Conservation (phyloP, 2,113 vertebrate genomes). For the Lasiurus cinereus region DNA sequence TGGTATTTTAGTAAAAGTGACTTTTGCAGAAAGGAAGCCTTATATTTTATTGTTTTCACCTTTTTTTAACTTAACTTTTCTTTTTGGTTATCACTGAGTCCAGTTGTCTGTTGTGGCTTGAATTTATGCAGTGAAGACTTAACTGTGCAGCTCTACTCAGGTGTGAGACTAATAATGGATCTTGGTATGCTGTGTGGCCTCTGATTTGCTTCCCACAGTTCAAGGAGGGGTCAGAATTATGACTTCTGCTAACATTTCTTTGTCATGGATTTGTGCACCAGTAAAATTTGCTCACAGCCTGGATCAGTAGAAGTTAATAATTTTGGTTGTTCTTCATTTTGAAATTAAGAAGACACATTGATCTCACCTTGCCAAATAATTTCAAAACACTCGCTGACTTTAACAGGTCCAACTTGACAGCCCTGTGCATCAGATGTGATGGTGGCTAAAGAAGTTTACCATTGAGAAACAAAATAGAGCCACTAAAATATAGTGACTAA, state of each 20-base stretch:
- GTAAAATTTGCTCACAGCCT: conserved; percentile 43
- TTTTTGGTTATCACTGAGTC: conserved; percentile 50
- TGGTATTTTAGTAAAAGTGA: neutral
- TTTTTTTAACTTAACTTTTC: neutral
- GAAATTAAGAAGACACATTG: neutral
- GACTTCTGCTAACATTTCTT: conserved; percentile 49
- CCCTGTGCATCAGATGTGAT: neutral
- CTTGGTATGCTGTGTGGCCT: neutral
- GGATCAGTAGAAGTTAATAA: neutral
- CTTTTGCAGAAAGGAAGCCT: neutral
- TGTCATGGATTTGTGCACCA: conserved; percentile 56
- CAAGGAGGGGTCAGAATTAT: conserved; percentile 40
- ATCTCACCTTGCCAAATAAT: neutral
- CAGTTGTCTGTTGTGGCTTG: conserved; percentile 25
- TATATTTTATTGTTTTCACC: neutral
- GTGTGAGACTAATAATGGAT: conserved; percentile 75
- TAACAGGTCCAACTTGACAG: neutral
- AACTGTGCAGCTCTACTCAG: conserved; percentile 60
- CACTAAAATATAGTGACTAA: neutral
- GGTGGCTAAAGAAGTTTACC: neutral
- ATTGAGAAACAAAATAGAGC: conserved; percentile 20
- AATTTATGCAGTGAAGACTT: conserved; percentile 49
- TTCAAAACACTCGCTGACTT: neutral
- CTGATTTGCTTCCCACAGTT: conserved; percentile 50
- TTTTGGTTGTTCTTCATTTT: conserved; percentile 55